Conservation (phyloP, 2,113 vertebrate species). For the Urocolius indicus region DNA sequence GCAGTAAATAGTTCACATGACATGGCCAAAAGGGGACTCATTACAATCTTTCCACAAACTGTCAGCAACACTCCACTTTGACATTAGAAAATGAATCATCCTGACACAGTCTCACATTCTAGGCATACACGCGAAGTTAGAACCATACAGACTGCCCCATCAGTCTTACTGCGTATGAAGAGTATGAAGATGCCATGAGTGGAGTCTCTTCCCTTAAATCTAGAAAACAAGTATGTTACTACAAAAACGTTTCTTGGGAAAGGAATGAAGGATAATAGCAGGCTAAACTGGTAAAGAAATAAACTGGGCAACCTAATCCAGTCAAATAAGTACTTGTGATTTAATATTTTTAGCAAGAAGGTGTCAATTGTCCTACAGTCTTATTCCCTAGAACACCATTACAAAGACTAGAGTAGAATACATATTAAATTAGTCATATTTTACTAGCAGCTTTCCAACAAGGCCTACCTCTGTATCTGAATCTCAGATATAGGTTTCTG, state of each 20-base stretch:
- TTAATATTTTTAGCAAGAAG: background rate
- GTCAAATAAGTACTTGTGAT: background rate
- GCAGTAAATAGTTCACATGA: background rate
- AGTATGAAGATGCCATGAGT: background rate
- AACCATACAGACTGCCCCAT: background rate
- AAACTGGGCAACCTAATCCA: background rate
- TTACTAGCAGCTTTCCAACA: background rate
- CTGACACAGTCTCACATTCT: background rate
- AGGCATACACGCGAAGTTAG: background rate
- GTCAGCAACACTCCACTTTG: background rate
- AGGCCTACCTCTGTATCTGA: background rate
- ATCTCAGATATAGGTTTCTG: background rate
- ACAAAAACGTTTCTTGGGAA: background rate
- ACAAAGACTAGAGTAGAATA: background rate
- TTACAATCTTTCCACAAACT: background rate
- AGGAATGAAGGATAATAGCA: background rate
- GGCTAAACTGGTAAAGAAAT: background rate
- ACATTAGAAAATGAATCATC: background rate
- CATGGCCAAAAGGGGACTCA: background rate
- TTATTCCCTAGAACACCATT: background rate
- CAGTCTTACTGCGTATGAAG: background rate
- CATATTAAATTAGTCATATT: background rate
- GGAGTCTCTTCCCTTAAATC: background rate
- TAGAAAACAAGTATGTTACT: background rate
- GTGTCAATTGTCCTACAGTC: background rate